These are phyloP conservation scores for Lagodon rhomboides DNA, from an alignment of 2,797 vertebrate genomes.

Conservation along the genomic window DNA sequence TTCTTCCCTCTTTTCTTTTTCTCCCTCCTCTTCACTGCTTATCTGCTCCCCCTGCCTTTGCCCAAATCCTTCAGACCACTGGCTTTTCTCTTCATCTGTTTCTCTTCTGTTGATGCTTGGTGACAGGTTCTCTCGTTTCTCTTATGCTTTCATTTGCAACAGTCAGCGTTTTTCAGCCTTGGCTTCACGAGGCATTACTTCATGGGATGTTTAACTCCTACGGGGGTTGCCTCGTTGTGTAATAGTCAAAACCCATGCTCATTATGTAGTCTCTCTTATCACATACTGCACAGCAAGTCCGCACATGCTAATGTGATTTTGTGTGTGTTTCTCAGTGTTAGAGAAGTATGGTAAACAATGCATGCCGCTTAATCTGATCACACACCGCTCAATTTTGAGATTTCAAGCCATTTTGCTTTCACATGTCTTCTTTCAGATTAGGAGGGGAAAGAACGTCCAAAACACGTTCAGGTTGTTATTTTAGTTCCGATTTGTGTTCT, in stretches of 20 bases:
- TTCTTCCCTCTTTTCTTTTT: neutral
- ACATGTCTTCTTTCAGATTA: too few relatives aligned
- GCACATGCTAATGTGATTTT: neutral
- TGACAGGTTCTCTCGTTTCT: slow-evolving; percentile 31
- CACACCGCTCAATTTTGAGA: too few relatives aligned
- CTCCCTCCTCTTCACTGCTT: slow-evolving; percentile 8
- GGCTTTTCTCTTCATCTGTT: slow-evolving; percentile 23
- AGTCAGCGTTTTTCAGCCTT: slow-evolving; percentile 43
- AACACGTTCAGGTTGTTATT: too few relatives aligned
- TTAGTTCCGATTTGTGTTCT: too few relatives aligned
- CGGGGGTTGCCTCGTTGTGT: slow-evolving; percentile 9
- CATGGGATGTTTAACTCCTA: slow-evolving; percentile 17
- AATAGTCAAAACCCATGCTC: slow-evolving; percentile 1
- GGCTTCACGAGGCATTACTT: slow-evolving; percentile 38
- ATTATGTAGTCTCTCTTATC: neutral
- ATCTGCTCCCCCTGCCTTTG: slow-evolving; percentile 27
- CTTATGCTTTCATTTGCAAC: slow-evolving; percentile 27
- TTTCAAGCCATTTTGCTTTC: too few relatives aligned
- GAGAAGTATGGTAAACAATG: neutral
- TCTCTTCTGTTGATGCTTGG: slow-evolving; percentile 25
- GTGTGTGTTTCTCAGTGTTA: neutral
- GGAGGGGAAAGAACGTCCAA: too few relatives aligned
- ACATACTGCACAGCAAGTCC: neutral
- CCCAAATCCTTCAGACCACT: slow-evolving; percentile 34
- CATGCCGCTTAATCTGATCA: neutral